Evolutionary conservation across 2,797 vertebrate species (phyloP).

Genomic region (Rhynchonycteris naso): DNA sequence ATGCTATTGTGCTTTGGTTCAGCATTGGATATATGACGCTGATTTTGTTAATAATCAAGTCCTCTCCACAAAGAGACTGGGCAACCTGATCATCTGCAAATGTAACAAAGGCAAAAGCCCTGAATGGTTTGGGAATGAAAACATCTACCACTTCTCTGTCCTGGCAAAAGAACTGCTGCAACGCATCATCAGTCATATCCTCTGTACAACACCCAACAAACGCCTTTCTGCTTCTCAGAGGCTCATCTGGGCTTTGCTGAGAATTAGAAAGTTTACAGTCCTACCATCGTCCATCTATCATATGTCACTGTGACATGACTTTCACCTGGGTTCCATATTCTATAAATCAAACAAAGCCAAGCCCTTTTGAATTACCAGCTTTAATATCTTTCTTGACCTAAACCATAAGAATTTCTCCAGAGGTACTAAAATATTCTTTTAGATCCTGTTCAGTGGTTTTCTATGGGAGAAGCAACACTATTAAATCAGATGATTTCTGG

Average conservation of each 20-base stretch:
- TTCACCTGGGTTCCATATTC: constrained; percentile 99
- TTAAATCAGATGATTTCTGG: constrained; percentile 98
- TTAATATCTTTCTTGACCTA: constrained; percentile 98
- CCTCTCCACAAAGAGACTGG: constrained; percentile 98
- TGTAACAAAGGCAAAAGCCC: constrained; percentile 98
- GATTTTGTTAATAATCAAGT: constrained; percentile 99
- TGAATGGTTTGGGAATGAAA: constrained; percentile 99
- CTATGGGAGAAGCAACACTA: constrained; percentile 97
- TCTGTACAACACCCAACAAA: constrained; percentile 99
- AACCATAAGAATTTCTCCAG: too few species aligned
- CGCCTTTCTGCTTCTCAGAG: constrained; percentile 97
- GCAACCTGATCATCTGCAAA: constrained; percentile 99
- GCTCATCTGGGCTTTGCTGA: constrained; percentile 96
- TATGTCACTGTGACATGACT: constrained; percentile 98
- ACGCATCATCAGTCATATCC: constrained; percentile 96
- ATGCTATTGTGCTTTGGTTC: constrained; percentile 99
- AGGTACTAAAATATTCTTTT: constrained; percentile 99
- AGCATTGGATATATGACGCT: constrained; percentile 99
- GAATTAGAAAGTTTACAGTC: constrained; percentile 99
- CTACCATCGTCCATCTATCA: constrained; percentile 99
- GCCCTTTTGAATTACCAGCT: constrained; percentile 98
- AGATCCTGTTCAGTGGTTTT: constrained; percentile 98
- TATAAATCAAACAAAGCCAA: constrained; percentile 98
- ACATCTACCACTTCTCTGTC: constrained; percentile 99
- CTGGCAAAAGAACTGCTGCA: constrained; percentile 97